Evolutionary conservation across 2,113 vertebrate genomes (phyloP), one percentile per base, ranked within the genome.

Genomic region (Tangachromis dhanisi): DNA sequence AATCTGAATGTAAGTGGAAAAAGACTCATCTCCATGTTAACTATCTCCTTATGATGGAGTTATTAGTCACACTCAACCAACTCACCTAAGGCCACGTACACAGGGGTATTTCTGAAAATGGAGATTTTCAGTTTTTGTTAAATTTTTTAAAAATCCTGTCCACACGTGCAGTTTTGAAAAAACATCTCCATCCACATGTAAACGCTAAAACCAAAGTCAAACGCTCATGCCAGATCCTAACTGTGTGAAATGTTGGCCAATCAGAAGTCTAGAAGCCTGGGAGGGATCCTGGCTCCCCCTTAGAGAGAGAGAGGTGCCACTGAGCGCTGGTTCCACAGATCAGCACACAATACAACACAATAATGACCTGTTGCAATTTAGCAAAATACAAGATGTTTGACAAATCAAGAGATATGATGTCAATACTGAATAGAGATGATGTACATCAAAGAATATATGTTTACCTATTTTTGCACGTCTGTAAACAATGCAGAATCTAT

Each of bases 401-500:
- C 63, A 68, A 68, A 40, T 68, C 7, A 42, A 24, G 8, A 35
- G 10, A 38, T 0, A 66, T 38, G 33, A 29, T 49, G 24, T 49
- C 42, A 49, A 0, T 10, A 47, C 24, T 29, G 33, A 55, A 0
- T 26, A 26, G 49, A 80, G 31, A 55, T 38, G 5, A 40, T 80
- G 5, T 2, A 16, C 21, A 45, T 45, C 14, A 26, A 29, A 45
- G 4, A 19, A 49, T 3, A 10, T 66, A 6, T 40, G 19, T 88
- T n/a, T 78, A 21, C 71, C 42, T 86, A 9, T 71, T 14, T 86
- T 29, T 88, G 49, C 71, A 4, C 83, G 54, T 90, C 31, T 89
- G 47, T 90, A 42, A 68, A 68, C 11, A 4, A 88, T 93, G 29
- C 96, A 98, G 98, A 97, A 80, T 95, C 93, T 0, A 95, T 98